Conservation (phyloP, 2,113 vertebrate species). For the Amia ocellicauda region DNA sequence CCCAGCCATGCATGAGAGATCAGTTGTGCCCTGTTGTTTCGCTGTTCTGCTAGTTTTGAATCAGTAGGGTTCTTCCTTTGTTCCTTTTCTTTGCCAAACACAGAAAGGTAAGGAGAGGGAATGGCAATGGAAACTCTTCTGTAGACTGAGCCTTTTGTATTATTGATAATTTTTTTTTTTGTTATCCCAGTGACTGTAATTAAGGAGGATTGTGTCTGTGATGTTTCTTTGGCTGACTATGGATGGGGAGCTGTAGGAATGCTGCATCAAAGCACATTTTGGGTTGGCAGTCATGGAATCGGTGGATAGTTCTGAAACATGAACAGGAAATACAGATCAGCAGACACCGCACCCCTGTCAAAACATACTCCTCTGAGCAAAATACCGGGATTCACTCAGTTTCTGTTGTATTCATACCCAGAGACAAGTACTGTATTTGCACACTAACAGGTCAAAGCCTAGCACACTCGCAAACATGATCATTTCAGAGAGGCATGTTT, state of each 20-base stretch:
- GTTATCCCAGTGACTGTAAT: conserved; percentile 55
- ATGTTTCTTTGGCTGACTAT: conserved; percentile 56
- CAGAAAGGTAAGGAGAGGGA: conserved; percentile 94
- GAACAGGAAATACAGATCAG: conserved; percentile 52
- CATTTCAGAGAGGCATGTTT: no score
- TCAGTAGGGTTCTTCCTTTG: conserved; percentile 92
- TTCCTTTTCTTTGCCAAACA: conserved; percentile 92
- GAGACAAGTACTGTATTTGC: no score
- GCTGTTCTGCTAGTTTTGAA: conserved; percentile 96
- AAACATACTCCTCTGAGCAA: conserved; percentile 42
- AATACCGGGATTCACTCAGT: background rate
- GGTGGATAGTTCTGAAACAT: conserved; percentile 55
- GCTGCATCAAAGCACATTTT: conserved; percentile 52
- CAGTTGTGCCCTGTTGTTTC: conserved; percentile 97
- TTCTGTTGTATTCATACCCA: no score
- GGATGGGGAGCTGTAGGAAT: conserved; percentile 45
- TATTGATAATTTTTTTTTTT: conserved; percentile 51
- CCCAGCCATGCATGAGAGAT: conserved; percentile 98
- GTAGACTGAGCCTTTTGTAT: conserved; percentile 80
- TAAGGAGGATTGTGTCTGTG: conserved; percentile 58
- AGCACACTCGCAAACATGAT: no score
- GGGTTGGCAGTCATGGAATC: conserved; percentile 42
- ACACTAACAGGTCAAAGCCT: no score
- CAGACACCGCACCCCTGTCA: conserved; percentile 41
- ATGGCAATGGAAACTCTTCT: conserved; percentile 83